Evolutionary conservation across 2,113 vertebrate genomes (phyloP), one percentile per base, ranked within the genome.

Genomic region (Fregetta grallaria): DNA sequence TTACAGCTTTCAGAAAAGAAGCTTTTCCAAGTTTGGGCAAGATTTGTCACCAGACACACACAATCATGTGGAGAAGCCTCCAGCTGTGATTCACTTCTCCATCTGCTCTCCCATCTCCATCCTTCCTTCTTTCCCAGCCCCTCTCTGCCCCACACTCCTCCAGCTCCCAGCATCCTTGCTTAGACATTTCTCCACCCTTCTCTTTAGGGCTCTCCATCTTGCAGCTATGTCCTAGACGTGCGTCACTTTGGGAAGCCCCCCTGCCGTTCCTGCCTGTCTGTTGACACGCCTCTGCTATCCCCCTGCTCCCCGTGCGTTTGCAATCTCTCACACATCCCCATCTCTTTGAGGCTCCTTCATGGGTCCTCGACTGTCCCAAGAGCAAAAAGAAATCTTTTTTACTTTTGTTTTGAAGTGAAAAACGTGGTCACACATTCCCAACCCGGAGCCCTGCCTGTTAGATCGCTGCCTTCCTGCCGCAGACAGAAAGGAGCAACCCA

Each of bases 301-400:
- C 21, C 17, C 18, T 0, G 0, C 32, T n/a, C 30, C 55, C 59
- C 1, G 0, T 25, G 19, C 3, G 2, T 55, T 49, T 44, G 7
- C 32, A 25, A 5, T 40, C 36, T 42, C 29, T 62, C 47, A 29
- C 45, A 13, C 27, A 19, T 20, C 62, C 14, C 19, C 38, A 38
- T n/a, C n/a, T n/a, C 58, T 34, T 27, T 47, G 40, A 74, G 44
- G 22, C 25, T 66, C n/a, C 21, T 50, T 70, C 44, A 29, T 1
- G 3, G 38, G 20, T 77, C 38, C 47, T 34, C 3, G 4, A 5
- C 38, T 59, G 13, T 47, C 42, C 36, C 42, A 42, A 68, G 25
- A 50, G 36, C 42, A 56, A 55, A 63, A 63, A 56, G 6, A 77
- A 27, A 52, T 23, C 21, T 52, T 62, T n/a, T 86, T 86, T 86